Base-by-base conservation (phyloP, 2,888 invertebrate genomes). In the Drosophila quinaria region DNA sequence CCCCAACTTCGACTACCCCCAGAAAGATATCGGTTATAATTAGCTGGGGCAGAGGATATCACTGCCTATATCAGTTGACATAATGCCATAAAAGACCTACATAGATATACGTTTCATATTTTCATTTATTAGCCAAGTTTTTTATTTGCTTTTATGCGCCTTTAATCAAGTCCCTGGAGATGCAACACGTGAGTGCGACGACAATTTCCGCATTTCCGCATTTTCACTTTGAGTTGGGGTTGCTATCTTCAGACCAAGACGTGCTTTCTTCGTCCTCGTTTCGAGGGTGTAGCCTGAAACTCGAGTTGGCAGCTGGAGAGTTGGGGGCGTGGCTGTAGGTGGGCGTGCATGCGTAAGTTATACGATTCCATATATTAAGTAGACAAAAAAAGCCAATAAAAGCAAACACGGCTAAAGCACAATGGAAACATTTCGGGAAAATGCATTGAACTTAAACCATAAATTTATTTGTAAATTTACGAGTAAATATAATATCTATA, bases 121-220 rank as follows among this genome's bases (percentile, higher is more conserved):
- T 89, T 86, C 87, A 70, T 86, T 89, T 86, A 89, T 86, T 86
- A 89, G 89, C 87, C 74, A 75, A 82, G 79, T 83, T 85, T 76
- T 69, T 87, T 88, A 81, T 81, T 82, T 89, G 85, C 85, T 85
- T 77, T 87, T 87, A 89, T 89, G 86, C 65, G 76, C 63, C 78
- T 89, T 90, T 91, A 90, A 91, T 91, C 89, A 90, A 84, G 81
- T 91, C 91, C 88, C 91, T 69, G 61, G 91, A 90, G 91, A 90
- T 83, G 90, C 91, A 91, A 90, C 91, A 91, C 91, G 91, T 91
- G 91, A 84, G 78, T 78, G 68, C 73, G 65, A 74, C 47, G 47
- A 37, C 44, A 41, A 33, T 50, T 50, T 50, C 13, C 50, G n/a
- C 37, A 44, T 10, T 17, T 49, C 15, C 47, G 47, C 65, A 76